phyloP scores from a whole-genome alignment of 2,888 invertebrate genomes.

The Schrankia costaestrigalis region DNA sequence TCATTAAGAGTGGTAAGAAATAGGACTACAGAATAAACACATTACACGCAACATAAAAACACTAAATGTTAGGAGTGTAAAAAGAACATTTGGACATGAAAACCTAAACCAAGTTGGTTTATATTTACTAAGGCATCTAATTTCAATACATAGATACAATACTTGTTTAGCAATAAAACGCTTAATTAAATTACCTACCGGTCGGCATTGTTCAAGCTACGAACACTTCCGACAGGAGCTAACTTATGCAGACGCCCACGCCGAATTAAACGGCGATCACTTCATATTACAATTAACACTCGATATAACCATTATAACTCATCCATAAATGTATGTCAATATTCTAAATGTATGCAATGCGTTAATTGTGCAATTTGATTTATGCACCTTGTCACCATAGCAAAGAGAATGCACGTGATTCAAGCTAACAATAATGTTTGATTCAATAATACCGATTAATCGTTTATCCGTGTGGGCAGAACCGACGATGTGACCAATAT shows the following conservation, averaged over 20 bases:
- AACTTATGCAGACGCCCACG: slow-evolving; percentile 55
- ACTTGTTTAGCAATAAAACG: slow-evolving; percentile 29
- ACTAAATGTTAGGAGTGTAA: no score
- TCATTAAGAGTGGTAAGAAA: no score
- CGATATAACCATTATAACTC: slow-evolving; percentile 34
- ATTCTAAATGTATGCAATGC: slow-evolving; percentile 38
- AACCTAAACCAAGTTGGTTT: no score
- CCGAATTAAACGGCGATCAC: slow-evolving; percentile 55
- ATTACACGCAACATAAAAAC: no score
- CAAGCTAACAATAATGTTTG: slow-evolving; percentile 31
- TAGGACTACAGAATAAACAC: no score
- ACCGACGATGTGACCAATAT: slow-evolving; percentile 37
- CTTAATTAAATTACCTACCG: slow-evolving; percentile 37
- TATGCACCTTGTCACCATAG: slow-evolving; percentile 41
- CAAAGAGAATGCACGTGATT: slow-evolving; percentile 32
- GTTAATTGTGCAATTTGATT: slow-evolving; percentile 56
- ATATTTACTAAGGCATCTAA: slow-evolving; percentile 1
- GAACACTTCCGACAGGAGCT: slow-evolving; percentile 56
- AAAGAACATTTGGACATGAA: no score
- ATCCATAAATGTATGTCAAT: slow-evolving; percentile 36
- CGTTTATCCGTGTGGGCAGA: slow-evolving; percentile 44
- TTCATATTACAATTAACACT: slow-evolving; percentile 55
- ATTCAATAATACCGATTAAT: slow-evolving; percentile 36
- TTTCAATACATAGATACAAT: slow-evolving; percentile 24
- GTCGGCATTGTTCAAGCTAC: slow-evolving; percentile 39